These are phyloP conservation scores for Rhinopomastus cyanomelas DNA, from an alignment of 2,113 vertebrate genomes.

Conservation along the genomic window DNA sequence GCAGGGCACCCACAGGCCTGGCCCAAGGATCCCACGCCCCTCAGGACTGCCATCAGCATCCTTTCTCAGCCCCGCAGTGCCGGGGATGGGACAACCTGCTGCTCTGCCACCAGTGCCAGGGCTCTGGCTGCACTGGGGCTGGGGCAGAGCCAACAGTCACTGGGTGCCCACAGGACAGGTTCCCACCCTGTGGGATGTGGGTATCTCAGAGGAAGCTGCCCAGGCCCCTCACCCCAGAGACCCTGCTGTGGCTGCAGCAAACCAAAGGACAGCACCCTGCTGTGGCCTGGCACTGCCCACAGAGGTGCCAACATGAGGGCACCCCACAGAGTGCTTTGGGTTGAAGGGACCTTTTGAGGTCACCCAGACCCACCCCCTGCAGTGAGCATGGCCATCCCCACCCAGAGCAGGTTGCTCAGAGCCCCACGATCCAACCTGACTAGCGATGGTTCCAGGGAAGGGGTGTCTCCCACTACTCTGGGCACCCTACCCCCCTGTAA, in stretches of 20 bases:
- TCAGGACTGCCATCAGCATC: accelerated
- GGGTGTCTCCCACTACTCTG: no score
- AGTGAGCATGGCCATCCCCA: background rate
- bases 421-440: background rate
- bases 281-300: background rate
- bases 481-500: background rate
- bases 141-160: background rate
- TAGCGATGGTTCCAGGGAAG: background rate
- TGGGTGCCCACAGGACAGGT: no score
- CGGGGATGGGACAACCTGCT: background rate
- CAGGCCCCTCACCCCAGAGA: accelerated
- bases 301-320: background rate
- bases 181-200: background rate
- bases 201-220: background rate
- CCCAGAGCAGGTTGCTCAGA: background rate
- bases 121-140: background rate
- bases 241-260: no score
- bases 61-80: background rate
- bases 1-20: background rate
- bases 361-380: background rate
- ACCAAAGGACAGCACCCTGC: background rate
- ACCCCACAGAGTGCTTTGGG: background rate
- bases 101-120: background rate
- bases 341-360: background rate
- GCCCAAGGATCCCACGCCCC: background rate